Evolutionary conservation across 92 coral and sea anemone genomes (phyloP), one percentile per base, ranked within the genome.

Genomic region (Siderastrea radians): DNA sequence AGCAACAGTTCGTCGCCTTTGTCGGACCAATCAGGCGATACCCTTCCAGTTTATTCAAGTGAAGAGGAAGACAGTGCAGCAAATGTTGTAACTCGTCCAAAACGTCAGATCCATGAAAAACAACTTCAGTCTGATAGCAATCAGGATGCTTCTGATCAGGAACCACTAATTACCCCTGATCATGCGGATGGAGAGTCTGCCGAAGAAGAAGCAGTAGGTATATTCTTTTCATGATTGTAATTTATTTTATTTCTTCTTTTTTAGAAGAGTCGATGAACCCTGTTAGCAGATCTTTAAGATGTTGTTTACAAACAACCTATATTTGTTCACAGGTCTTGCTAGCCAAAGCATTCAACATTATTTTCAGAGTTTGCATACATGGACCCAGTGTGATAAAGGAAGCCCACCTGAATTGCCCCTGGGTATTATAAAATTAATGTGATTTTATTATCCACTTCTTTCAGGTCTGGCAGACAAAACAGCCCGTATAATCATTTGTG

Each of bases 1-100:
- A 17, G 65, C 14, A 10, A 60, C 65, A 60, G 65, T 60, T 60
- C 65, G 16, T 60, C 65, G 4, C 16, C 15, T 6, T 60, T 17
- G 3, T 60, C 65, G 15, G n/a, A 60, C 65, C 65, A 60, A 17
- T 60, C 65, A 60, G 65, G 65, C 15, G 65, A 60, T 60, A 60
- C 65, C 65, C 65, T 60, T 60, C 65, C 65, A 11, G 65, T 60
- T 60, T 60, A 60, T 60, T 60, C 65, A 14, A 60, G 65, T 60
- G 65, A 6, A 60, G 65, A 60, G 65, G 65, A 60, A 17, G 14
- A 60, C 16, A 14, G 15, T 14, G 16, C 65, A 3, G 16, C 65
- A 10, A 60, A 17, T 60, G 65, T 60, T 60, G 26, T 60, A 60
- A 60, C 15, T 10, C 65, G 15, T 60, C 65, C 65, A 60, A 60